phyloP scores from a whole-genome alignment of 2,797 vertebrate species.

The Clarias platycephalus region DNA sequence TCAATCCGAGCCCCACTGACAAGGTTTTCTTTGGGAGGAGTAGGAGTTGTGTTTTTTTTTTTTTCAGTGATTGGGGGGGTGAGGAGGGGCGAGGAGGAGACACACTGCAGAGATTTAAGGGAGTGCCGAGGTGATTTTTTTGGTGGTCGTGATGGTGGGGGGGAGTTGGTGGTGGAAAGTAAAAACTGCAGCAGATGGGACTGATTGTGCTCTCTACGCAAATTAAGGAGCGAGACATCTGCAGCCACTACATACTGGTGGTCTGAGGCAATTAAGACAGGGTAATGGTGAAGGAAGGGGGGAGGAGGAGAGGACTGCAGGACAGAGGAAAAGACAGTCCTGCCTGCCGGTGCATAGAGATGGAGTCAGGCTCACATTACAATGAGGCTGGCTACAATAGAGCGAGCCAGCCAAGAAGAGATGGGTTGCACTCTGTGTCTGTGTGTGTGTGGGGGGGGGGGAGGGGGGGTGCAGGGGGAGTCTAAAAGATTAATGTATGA shows the following conservation, averaged over 20 bases:
- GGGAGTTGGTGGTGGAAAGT: constrained; percentile 65
- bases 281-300: constrained; percentile 60
- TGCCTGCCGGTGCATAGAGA: constrained; percentile 67
- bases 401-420: constrained; percentile 55
- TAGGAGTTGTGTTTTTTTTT: constrained; percentile 56
- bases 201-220: constrained; percentile 94
- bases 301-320: constrained; percentile 43
- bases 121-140: constrained; percentile 67
- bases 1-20: constrained; percentile 92
- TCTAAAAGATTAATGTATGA: constrained; percentile 65
- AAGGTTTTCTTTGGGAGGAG: constrained; percentile 70
- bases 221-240: constrained; percentile 96
- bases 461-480: constrained; percentile 20
- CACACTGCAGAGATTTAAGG: constrained; percentile 71
- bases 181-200: constrained; percentile 99
- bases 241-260: constrained; percentile 89
- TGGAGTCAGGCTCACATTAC: constrained; percentile 69
- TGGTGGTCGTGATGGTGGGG: constrained; percentile 45
- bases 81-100: neutral
- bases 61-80: constrained; percentile 41
- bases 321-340: constrained; percentile 62
- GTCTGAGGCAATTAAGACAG: constrained; percentile 92
- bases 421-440: constrained; percentile 44
- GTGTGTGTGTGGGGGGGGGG: constrained; percentile 14
- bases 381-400: constrained; percentile 64